Conservation (phyloP, 2,113 vertebrate species). For the Zapornia atra region DNA sequence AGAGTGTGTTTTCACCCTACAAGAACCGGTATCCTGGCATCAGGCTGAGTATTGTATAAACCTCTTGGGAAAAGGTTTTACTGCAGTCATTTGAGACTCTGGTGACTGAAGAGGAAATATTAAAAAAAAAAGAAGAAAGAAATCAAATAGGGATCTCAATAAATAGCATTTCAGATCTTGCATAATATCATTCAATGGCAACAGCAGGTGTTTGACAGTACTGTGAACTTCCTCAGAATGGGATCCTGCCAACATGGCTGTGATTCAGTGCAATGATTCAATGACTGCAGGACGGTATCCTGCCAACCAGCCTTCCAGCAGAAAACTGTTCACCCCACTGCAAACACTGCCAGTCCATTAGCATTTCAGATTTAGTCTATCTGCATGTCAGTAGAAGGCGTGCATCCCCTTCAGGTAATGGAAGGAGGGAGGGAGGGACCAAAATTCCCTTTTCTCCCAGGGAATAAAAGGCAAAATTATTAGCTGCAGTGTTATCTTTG, state of each 20-base stretch:
- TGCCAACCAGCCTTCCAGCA: constrained; percentile 74
- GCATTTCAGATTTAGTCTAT: constrained; percentile 70
- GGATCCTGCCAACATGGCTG: constrained; percentile 78
- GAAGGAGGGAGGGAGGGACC: background rate
- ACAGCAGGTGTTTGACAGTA: constrained; percentile 82
- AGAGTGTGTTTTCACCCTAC: constrained; percentile 1
- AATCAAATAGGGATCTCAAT: constrained; percentile 73
- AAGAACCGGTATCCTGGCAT: background rate
- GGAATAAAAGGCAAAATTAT: constrained; percentile 38
- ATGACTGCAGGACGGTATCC: constrained; percentile 59
- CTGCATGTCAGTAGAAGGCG: constrained; percentile 20
- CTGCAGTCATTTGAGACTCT: constrained; percentile 60
- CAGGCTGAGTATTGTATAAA: constrained; percentile 20
- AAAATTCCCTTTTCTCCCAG: constrained; percentile 25
- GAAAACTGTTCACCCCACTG: constrained; percentile 62
- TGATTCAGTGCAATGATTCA: constrained; percentile 83
- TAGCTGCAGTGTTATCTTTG: constrained; percentile 25
- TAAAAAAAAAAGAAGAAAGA: background rate
- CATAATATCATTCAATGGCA: constrained; percentile 80
- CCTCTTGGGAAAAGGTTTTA: constrained; percentile 33
- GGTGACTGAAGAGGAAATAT: constrained; percentile 43
- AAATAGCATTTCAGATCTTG: constrained; percentile 80
- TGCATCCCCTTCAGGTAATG: constrained; percentile 62
- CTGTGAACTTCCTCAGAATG: constrained; percentile 81
- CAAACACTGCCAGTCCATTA: constrained; percentile 67